Conservation (phyloP, 2,797 vertebrate species). For the Mus minutoides region DNA sequence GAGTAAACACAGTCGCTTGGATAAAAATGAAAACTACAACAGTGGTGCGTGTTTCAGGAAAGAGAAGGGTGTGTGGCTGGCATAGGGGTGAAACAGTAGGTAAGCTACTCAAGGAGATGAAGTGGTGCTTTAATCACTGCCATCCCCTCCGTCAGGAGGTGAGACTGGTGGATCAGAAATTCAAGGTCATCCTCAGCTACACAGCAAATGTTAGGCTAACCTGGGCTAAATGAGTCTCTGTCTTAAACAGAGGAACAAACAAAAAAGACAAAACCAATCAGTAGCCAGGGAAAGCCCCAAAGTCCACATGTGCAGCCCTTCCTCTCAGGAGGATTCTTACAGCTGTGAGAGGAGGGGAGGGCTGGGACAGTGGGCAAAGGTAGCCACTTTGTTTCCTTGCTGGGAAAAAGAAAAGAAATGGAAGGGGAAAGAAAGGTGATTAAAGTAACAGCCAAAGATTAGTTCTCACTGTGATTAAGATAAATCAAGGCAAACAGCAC, state of each 20-base stretch:
- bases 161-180: not conserved
- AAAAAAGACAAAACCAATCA: not conserved
- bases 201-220: not conserved
- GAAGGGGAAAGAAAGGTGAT: not conserved
- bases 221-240: not conserved
- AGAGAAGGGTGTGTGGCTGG: not conserved
- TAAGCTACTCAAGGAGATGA: not conserved
- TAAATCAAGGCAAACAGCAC: not conserved
- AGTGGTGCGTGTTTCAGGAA: not conserved
- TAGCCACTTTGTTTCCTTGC: not conserved
- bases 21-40: not conserved
- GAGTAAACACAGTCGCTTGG: not conserved
- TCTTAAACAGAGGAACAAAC: not conserved
- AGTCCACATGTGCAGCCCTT: not conserved
- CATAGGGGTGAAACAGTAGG: too few species aligned
- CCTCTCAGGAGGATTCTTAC: not conserved
- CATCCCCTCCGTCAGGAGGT: not conserved
- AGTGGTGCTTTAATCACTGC: not conserved
- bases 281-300: not conserved
- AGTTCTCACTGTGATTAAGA: not conserved
- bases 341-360: accelerated
- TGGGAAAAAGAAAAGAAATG: not conserved
- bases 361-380: not conserved
- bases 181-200: not conserved
- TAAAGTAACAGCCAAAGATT: not conserved